A percentile compares a stretch with the other conserved stretches of the same genome.
These are phyloP conservation scores for Xenus cinereus DNA, from an alignment of 2,113 vertebrate genomes.

Conservation along the genomic window DNA sequence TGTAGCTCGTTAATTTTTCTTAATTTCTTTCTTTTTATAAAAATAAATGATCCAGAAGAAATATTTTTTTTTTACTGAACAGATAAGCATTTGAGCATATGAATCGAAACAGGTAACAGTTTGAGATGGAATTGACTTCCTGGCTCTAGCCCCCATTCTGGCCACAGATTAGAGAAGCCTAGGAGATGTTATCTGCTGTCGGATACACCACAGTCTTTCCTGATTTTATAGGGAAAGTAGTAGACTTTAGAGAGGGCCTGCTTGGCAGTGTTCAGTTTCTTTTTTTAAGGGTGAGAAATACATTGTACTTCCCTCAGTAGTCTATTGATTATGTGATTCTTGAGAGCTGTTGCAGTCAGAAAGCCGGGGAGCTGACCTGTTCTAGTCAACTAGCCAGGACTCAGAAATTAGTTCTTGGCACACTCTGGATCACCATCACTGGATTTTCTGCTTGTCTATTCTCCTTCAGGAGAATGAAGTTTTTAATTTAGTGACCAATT, in stretches of 20 bases:
- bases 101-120: neutral
- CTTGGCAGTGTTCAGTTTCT: neutral
- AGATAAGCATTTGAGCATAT: neutral
- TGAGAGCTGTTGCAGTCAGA: neutral
- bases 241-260: neutral
- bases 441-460: neutral
- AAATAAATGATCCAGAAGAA: neutral
- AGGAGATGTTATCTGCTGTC: neutral
- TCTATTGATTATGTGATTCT: neutral
- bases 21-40: neutral
- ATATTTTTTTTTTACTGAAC: neutral
- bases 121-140: neutral
- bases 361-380: neutral
- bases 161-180: neutral
- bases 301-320: accelerated
- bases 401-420: neutral
- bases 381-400: neutral
- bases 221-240: neutral
- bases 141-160: neutral
- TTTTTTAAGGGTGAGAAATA: neutral
- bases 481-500: neutral
- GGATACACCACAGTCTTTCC: neutral
- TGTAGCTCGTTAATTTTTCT: neutral
- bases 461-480: neutral
- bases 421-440: neutral